Evolutionary conservation across 1,140 invertebrate species (phyloP).

Genomic region (Aphelinus atriplicis): DNA sequence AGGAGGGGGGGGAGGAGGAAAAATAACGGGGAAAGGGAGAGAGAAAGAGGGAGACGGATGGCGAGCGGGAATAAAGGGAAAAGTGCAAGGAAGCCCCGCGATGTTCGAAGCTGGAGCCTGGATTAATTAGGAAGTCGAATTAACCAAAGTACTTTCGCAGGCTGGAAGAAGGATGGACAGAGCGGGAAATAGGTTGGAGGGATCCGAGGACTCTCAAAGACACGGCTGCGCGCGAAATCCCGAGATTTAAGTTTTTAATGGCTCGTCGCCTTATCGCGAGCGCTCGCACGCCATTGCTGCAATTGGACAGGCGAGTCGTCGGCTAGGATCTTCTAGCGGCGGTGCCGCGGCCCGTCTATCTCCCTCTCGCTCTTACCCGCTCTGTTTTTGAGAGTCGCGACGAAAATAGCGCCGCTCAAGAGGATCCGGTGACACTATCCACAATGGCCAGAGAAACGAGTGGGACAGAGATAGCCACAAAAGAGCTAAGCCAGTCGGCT

Average conservation of each 20-base stretch:
- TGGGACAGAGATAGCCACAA: not conserved
- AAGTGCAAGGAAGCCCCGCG: too few relatives aligned
- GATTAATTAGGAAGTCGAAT: constrained; percentile 48
- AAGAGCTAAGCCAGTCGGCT: not conserved
- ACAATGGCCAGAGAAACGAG: constrained; percentile 37
- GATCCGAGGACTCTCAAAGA: not conserved
- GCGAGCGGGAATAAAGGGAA: too few relatives aligned
- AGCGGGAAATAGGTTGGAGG: not conserved
- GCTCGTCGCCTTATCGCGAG: constrained; percentile 44
- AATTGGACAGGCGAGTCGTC: constrained; percentile 39
- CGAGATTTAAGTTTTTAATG: constrained; percentile 53
- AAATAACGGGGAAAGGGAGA: too few relatives aligned
- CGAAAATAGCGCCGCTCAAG: constrained; percentile 47
- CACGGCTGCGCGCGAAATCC: constrained; percentile 19
- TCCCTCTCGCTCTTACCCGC: constrained; percentile 18
- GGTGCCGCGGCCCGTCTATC: not conserved
- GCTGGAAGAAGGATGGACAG: not conserved
- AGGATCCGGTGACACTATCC: constrained; percentile 46
- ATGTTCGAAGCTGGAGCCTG: not conserved
- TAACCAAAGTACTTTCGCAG: constrained; percentile 38
- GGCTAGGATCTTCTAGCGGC: not conserved
- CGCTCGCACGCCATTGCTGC: constrained; percentile 9
- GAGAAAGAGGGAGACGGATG: too few relatives aligned
- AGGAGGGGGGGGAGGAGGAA: too few relatives aligned
- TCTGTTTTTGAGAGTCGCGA: constrained; percentile 42